Evolutionary conservation across 1,140 invertebrate genomes (phyloP).

Genomic region (Drusus annulatus): DNA sequence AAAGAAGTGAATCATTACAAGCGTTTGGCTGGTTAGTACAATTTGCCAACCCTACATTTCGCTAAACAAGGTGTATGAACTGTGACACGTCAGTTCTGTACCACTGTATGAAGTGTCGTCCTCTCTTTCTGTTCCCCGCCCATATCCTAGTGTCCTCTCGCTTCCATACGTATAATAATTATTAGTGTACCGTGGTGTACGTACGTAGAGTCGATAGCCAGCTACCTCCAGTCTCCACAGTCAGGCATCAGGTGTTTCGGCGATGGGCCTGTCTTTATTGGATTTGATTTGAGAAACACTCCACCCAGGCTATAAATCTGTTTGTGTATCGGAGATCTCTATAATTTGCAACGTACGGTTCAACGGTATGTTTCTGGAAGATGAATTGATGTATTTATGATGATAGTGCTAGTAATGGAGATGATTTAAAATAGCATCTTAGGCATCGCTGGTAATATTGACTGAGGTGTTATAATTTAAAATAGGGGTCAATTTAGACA

Average conservation of each 20-base stretch:
- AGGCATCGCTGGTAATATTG: too few species aligned
- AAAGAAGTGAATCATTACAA: too few species aligned
- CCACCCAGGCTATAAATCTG: neutral
- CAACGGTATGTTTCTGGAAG: too few species aligned
- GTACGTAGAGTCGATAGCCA: neutral
- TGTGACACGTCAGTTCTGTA: slow-evolving; percentile 29
- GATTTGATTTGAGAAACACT: slow-evolving; percentile 2
- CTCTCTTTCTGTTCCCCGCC: neutral
- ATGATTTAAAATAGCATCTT: too few species aligned
- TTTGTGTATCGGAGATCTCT: neutral
- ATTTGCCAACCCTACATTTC: slow-evolving; percentile 9
- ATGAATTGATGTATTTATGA: too few species aligned
- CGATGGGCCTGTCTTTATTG: neutral
- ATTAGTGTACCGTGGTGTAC: neutral
- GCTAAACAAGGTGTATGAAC: slow-evolving; percentile 45
- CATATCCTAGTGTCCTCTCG: slow-evolving; percentile 6
- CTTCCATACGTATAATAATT: neutral
- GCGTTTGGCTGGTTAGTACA: neutral
- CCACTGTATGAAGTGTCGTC: neutral
- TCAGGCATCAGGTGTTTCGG: slow-evolving; percentile 30
- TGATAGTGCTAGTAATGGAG: too few species aligned
- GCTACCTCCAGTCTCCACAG: neutral
- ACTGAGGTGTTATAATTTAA: too few species aligned
- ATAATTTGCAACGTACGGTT: too few species aligned
- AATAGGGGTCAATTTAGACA: too few species aligned